A percentile compares a stretch with the other conserved stretches of the same genome.
These are phyloP conservation scores for Cremastobaeus sp. DNA, from an alignment of 2,888 invertebrate species.

Conservation along the genomic window DNA sequence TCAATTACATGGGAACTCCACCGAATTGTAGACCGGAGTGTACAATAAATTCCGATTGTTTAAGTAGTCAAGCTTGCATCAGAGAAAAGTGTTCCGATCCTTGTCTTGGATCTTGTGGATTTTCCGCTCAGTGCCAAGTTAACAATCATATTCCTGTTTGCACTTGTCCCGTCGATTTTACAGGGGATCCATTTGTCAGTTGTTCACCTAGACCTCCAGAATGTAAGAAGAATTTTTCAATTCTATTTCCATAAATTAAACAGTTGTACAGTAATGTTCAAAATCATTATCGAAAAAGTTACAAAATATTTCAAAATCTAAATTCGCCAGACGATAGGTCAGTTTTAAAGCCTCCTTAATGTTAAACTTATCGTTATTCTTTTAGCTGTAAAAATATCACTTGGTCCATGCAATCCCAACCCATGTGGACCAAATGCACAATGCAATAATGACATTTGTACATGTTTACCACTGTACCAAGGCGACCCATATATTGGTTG, in stretches of 20 bases:
- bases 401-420: conserved; percentile 83
- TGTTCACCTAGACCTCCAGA: conserved; percentile 75
- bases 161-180: conserved; percentile 74
- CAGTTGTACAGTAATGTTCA: no score
- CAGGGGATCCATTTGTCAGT: conserved; percentile 81
- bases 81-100: conserved; percentile 89
- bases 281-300: no score
- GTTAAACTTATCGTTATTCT: no score
- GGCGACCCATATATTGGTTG: conserved; percentile 84
- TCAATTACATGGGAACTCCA: conserved; percentile 86
- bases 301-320: neutral
- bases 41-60: conserved; percentile 87
- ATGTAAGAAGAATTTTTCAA: conserved; percentile 32
- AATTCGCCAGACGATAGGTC: neutral
- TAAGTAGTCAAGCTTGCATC: conserved; percentile 85
- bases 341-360: no score
- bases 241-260: no score
- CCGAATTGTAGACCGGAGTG: conserved; percentile 89
- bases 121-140: conserved; percentile 79
- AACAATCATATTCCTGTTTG: conserved; percentile 79
- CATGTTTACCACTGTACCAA: conserved; percentile 79
- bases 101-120: conserved; percentile 85
- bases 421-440: conserved; percentile 86
- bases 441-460: conserved; percentile 83
- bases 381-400: conserved; percentile 54